Conservation (phyloP, 2,888 invertebrate genomes). For the Erannis defoliaria region DNA sequence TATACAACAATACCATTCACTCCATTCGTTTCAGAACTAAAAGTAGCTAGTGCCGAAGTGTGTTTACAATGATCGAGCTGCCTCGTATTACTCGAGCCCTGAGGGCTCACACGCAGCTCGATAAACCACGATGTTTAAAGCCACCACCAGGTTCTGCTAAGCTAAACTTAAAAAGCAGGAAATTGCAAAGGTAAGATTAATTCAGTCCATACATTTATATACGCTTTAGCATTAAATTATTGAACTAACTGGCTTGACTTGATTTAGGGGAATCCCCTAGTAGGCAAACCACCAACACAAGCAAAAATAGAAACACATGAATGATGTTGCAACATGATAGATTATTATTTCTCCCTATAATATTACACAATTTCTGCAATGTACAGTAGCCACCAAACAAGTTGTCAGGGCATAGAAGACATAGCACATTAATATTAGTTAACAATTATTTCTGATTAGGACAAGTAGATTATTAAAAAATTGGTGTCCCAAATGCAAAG, state of each 20-base stretch:
- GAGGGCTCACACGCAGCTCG: slow-evolving; percentile 87
- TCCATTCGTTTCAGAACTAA: too few species aligned
- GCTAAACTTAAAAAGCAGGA: slow-evolving; percentile 52
- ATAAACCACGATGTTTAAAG: slow-evolving; percentile 78
- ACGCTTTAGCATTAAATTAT: neutral
- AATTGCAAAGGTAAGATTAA: slow-evolving; percentile 65
- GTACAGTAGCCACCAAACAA: too few species aligned
- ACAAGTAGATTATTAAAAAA: too few species aligned
- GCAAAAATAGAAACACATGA: too few species aligned
- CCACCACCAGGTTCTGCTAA: slow-evolving; percentile 57
- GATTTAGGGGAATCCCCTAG: slow-evolving; percentile 18
- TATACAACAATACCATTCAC: too few species aligned
- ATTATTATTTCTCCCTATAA: neutral
- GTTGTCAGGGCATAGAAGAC: too few species aligned
- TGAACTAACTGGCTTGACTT: neutral
- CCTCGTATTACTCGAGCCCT: slow-evolving; percentile 89
- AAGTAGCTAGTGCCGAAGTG: neutral
- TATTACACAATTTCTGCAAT: too few species aligned
- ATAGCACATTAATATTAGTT: too few species aligned
- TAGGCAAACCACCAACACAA: too few species aligned
- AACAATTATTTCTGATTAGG: too few species aligned
- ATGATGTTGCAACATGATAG: neutral
- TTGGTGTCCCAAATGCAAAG: too few species aligned
- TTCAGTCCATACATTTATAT: too few species aligned
- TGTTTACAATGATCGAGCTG: slow-evolving; percentile 70